Evolutionary conservation across 2,888 invertebrate species (phyloP), one percentile per base, ranked within the genome.

Genomic region (Rhodophaea formosa): DNA sequence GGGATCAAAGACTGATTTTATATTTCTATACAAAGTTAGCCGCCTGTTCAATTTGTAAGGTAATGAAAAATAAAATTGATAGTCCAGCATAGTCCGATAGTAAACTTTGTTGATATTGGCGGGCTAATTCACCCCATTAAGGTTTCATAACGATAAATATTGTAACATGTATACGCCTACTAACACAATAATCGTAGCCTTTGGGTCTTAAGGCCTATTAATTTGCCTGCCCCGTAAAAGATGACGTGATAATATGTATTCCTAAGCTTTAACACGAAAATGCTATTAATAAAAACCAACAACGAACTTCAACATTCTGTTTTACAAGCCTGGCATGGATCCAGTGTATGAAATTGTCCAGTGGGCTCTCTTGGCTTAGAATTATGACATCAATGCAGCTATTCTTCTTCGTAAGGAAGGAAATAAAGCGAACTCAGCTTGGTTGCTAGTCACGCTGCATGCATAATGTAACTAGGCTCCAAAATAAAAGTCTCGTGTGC

Each of bases 281-380:
- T 0, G 14, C 6, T 7, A 44, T 23, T 23, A n/a, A 46, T 7
- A 10, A 46, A 29, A 17, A 46, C 8, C 46, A 35, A 39, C 35
- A 68, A 69, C 57, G 67, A 70, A 66, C 65, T 63, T 72, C 64
- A 64, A 67, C 69, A 71, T 73, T 74, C 71, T 69, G 66, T 71
- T 65, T 63, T 61, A 67, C 69, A 67, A 62, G 64, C 54, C 60
- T 75, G 75, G 75, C 72, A 32, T 56, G 8, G 49, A 59, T 69
- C 75, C 75, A 75, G 64, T 63, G 61, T 61, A 68, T 62, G 62
- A 62, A 69, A 63, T 65, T 62, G 62, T 55, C 62, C 57, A 63
- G 57, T 63, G 55, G 59, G 62, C 63, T 67, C 57, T 56, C 65
- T 68, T 56, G 53, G 59, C 63, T 65, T 57, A 64, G 61, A 68